Percentiles rank a stretch among this genome's conserved stretches.
Evolutionary conservation across 2,797 vertebrate genomes (phyloP).

Genomic region (Diplodus sargus): DNA sequence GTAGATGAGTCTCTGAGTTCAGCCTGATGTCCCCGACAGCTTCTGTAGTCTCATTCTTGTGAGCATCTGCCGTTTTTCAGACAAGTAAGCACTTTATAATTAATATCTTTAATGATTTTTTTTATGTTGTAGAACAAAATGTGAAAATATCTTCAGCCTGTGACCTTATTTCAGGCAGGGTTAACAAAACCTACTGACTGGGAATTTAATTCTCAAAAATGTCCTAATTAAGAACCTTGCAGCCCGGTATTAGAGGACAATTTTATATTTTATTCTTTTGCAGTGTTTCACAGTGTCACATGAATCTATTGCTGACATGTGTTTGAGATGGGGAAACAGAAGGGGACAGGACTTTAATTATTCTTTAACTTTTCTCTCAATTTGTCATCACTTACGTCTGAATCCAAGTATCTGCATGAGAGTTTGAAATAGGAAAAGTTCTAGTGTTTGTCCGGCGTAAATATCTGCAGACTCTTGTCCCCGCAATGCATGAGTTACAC

Average conservation of each 20-base stretch:
- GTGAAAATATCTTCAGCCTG: too few species aligned
- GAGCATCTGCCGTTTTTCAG: too few species aligned
- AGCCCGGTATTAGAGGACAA: background rate
- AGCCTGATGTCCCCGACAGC: too few species aligned
- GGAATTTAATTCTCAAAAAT: background rate
- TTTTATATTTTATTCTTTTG: background rate
- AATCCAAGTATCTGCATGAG: background rate
- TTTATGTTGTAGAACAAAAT: too few species aligned
- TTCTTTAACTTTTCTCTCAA: background rate
- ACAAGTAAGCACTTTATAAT: too few species aligned
- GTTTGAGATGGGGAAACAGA: background rate
- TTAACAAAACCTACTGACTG: too few species aligned
- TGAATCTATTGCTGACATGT: background rate
- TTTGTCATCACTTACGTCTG: background rate
- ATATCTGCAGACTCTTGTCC: conserved; percentile 1
- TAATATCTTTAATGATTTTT: too few species aligned
- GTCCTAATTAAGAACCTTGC: background rate
- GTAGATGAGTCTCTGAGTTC: too few species aligned
- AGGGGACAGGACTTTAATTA: background rate
- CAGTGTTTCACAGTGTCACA: background rate
- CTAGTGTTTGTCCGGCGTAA: background rate
- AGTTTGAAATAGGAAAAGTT: too few species aligned
- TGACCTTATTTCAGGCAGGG: too few species aligned
- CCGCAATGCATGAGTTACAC: conserved; percentile 16
- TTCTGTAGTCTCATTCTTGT: too few species aligned